A percentile compares a stretch with the other conserved stretches of the same genome.
Evolutionary conservation across 2,888 invertebrate genomes (phyloP).

Genomic region (Galeopsomyia nigrocyanea): DNA sequence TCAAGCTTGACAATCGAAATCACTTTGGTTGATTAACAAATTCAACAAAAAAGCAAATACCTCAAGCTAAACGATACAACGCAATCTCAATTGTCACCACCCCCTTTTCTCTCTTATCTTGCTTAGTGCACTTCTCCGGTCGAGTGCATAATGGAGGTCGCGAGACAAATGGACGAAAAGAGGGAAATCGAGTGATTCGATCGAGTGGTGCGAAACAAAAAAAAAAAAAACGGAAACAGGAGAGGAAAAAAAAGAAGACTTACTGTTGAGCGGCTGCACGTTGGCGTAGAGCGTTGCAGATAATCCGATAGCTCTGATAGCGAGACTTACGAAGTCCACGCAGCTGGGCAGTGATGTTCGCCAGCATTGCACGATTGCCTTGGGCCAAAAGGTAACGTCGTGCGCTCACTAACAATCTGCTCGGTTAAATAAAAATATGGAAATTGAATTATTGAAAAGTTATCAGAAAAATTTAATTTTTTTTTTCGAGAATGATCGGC

Average conservation of each 20-base stretch:
- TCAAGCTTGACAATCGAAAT: too few relatives aligned
- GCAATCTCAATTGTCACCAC: too few relatives aligned
- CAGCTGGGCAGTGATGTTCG: conserved; percentile 49
- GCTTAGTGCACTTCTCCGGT: too few relatives aligned
- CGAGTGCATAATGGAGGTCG: too few relatives aligned
- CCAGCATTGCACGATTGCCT: conserved; percentile 15
- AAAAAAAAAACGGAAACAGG: too few relatives aligned
- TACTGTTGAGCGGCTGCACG: conserved; percentile 56
- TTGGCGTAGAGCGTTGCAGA: conserved; percentile 55
- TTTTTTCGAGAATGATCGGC: too few relatives aligned
- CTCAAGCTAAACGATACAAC: too few relatives aligned
- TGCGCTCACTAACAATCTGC: conserved; percentile 17
- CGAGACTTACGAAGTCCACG: conserved; percentile 54
- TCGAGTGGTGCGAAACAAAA: background rate
- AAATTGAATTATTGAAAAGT: background rate
- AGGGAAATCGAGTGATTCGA: conserved; percentile 26
- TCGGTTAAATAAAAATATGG: background rate
- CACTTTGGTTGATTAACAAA: too few relatives aligned
- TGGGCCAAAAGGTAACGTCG: conserved; percentile 6
- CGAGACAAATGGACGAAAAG: background rate
- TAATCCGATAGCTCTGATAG: conserved; percentile 59
- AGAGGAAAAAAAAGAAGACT: conserved; percentile 44
- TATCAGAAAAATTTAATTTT: background rate
- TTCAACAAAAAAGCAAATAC: too few relatives aligned
- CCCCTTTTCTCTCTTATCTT: too few relatives aligned